These are phyloP conservation scores for Vanessa cardui DNA, from an alignment of 2,888 invertebrate genomes.

Conservation along the genomic window DNA sequence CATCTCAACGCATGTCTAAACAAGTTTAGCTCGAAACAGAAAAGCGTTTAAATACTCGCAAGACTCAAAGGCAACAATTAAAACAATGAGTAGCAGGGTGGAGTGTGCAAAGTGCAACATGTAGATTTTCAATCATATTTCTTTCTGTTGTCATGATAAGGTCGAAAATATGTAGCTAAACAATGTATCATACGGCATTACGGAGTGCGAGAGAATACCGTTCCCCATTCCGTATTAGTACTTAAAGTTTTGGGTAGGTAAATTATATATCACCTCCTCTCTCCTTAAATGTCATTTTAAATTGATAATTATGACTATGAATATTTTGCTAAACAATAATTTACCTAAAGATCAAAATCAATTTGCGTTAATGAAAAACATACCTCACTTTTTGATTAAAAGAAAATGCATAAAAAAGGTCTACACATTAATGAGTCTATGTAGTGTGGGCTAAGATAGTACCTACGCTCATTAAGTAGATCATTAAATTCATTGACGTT, in stretches of 20 bases:
- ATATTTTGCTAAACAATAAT: background rate
- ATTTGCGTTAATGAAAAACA: slow-evolving; percentile 18
- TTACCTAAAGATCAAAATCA: slow-evolving; percentile 11
- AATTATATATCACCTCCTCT: slow-evolving; percentile 66
- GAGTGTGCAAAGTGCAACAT: slow-evolving; percentile 47
- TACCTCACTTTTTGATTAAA: slow-evolving; percentile 31
- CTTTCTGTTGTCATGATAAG: slow-evolving; percentile 12
- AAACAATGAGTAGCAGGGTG: slow-evolving; percentile 68
- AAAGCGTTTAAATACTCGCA: slow-evolving; percentile 74
- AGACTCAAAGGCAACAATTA: slow-evolving; percentile 78
- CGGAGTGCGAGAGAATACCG: slow-evolving; percentile 73
- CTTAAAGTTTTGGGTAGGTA: slow-evolving; percentile 53
- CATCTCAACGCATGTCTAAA: background rate
- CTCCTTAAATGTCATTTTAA: slow-evolving; percentile 17
- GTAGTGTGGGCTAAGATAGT: slow-evolving; percentile 39
- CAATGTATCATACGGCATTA: slow-evolving; percentile 51
- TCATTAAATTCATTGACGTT: slow-evolving; percentile 42
- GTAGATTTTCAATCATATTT: background rate
- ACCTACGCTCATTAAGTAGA: slow-evolving; percentile 44
- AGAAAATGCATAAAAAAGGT: slow-evolving; percentile 38
- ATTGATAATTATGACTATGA: slow-evolving; percentile 1
- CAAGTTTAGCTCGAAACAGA: slow-evolving; percentile 56
- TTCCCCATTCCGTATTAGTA: slow-evolving; percentile 44
- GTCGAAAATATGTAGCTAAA: slow-evolving; percentile 18
- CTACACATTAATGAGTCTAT: slow-evolving; percentile 39